Conservation (phyloP, 1,140 invertebrate genomes). For the Drosophila ohnishii region DNA sequence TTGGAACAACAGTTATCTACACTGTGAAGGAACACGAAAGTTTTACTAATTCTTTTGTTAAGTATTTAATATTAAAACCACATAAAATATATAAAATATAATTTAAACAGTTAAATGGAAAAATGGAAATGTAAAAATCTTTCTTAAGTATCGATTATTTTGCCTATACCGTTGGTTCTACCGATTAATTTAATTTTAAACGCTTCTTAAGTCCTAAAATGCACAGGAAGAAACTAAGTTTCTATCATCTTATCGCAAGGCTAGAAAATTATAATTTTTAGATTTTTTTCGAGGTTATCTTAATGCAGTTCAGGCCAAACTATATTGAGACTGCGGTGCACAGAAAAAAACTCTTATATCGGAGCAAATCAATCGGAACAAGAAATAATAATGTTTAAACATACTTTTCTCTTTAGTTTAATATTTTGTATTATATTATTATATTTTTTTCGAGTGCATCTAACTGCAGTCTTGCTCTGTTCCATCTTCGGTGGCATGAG, state of each 20-base stretch:
- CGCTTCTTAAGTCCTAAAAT: neutral
- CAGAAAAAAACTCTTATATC: too few relatives aligned
- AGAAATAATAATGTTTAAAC: neutral
- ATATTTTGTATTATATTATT: too few relatives aligned
- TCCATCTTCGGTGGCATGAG: conserved; percentile 39
- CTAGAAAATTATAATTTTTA: neutral
- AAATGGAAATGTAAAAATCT: too few relatives aligned
- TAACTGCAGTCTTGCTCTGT: conserved; percentile 10
- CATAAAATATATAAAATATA: neutral
- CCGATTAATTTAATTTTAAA: neutral
- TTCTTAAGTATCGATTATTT: neutral
- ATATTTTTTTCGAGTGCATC: conserved; percentile 6
- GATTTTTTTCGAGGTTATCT: neutral
- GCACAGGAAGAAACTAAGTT: neutral
- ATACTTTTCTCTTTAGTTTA: neutral
- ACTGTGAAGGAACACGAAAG: neutral
- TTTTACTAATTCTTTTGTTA: neutral
- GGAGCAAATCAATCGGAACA: too few relatives aligned
- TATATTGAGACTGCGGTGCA: too few relatives aligned
- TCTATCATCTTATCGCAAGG: rapidly evolving
- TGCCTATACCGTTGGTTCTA: neutral
- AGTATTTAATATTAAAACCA: neutral
- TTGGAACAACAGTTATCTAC: conserved; percentile 54
- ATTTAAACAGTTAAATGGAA: too few relatives aligned
- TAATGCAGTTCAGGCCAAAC: neutral